Conservation (phyloP, 23 tunicate species). For the Ciona savignyi region DNA sequence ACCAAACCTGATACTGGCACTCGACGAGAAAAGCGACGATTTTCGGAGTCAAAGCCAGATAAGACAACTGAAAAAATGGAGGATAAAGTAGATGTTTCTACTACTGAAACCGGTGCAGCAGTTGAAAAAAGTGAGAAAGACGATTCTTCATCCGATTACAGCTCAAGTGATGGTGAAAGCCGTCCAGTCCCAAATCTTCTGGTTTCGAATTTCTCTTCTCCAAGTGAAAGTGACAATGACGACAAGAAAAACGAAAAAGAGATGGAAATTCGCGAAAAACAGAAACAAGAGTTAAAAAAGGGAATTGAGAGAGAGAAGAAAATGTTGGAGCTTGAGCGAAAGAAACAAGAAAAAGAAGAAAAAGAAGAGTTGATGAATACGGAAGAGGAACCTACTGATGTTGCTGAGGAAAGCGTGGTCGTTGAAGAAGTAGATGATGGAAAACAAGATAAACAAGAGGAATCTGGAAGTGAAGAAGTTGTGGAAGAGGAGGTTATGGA, state of each 20-base stretch:
- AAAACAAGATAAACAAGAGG: neutral
- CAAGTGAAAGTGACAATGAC: slow-evolving; percentile 23
- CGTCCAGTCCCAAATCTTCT: slow-evolving; percentile 1
- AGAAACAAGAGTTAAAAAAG: neutral
- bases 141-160: slow-evolving; percentile 7
- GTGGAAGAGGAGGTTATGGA: slow-evolving; percentile 18
- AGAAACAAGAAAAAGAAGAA: slow-evolving; percentile 20
- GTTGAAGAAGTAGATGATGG: neutral
- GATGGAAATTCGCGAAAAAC: neutral
- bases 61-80: neutral
- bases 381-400: neutral
- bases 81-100: neutral
- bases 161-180: slow-evolving; percentile 2
- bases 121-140: slow-evolving; percentile 2
- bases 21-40: neutral
- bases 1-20: neutral
- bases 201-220: slow-evolving; percentile 15
- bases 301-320: neutral
- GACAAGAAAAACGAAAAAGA: slow-evolving; percentile 1
- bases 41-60: neutral
- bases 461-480: neutral
- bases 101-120: slow-evolving; percentile 40
- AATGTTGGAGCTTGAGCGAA: neutral
- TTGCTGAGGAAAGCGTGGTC: neutral
- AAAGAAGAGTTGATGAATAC: slow-evolving; percentile 18